phyloP scores from a whole-genome alignment of 2,113 vertebrate genomes.

The Labeo rohita region DNA sequence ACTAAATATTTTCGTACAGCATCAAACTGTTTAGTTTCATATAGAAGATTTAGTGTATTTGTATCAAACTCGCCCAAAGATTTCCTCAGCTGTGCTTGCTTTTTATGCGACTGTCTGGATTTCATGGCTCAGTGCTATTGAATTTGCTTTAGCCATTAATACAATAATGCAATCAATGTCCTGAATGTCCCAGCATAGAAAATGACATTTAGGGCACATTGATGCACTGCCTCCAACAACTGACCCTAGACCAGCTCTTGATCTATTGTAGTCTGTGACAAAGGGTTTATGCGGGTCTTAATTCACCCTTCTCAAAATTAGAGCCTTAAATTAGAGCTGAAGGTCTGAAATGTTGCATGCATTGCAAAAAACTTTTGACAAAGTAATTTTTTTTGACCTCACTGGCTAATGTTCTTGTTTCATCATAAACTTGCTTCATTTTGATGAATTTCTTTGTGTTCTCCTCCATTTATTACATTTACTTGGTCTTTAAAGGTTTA shows the following conservation, averaged over 20 bases:
- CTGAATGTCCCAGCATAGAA: conserved; percentile 21
- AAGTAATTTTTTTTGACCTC: background rate
- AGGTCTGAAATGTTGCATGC: background rate
- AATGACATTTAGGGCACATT: conserved; percentile 44
- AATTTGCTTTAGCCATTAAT: conserved; percentile 12
- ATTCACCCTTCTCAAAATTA: background rate
- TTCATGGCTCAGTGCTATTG: conserved; percentile 9
- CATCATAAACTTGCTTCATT: too few relatives aligned
- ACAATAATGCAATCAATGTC: conserved; percentile 36
- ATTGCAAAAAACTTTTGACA: too few relatives aligned
- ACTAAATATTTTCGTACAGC: background rate
- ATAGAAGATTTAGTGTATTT: background rate
- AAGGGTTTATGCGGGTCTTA: background rate
- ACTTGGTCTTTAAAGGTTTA: too few relatives aligned
- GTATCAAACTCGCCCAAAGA: conserved; percentile 29
- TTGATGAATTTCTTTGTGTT: too few relatives aligned
- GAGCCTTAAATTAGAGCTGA: background rate
- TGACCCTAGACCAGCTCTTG: background rate
- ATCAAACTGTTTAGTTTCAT: background rate
- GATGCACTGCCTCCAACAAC: conserved; percentile 13
- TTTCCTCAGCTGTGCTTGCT: background rate
- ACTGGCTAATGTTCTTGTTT: too few relatives aligned
- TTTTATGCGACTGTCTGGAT: conserved; percentile 2
- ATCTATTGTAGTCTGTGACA: conserved; percentile 8
- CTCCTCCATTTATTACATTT: too few relatives aligned